These are phyloP conservation scores for Muscina levida DNA, from an alignment of 2,888 invertebrate species.

Conservation along the genomic window DNA sequence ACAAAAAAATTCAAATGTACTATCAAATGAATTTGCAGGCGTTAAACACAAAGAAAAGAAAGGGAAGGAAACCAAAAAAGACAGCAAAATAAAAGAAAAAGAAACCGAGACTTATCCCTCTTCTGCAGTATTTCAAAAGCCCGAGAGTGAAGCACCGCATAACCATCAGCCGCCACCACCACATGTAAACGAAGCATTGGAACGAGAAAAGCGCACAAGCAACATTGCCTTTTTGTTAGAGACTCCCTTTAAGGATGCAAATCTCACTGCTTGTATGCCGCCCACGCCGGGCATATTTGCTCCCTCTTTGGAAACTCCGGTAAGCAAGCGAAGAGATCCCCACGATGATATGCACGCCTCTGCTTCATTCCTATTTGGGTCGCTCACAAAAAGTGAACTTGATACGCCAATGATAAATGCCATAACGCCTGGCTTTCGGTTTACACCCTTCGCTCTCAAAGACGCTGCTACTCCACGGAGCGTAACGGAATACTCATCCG, in stretches of 20 bases:
- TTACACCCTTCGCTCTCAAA: slow-evolving; percentile 70
- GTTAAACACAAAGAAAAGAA: slow-evolving; percentile 26
- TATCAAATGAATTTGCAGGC: not conserved
- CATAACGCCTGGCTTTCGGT: slow-evolving; percentile 77
- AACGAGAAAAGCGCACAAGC: slow-evolving; percentile 68
- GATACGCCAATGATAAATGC: slow-evolving; percentile 82
- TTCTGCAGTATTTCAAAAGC: not conserved
- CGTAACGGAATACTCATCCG: slow-evolving; percentile 83
- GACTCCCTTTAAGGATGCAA: slow-evolving; percentile 82
- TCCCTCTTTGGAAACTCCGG: slow-evolving; percentile 77
- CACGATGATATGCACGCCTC: slow-evolving; percentile 67
- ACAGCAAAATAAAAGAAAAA: slow-evolving; percentile 1
- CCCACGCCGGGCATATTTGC: slow-evolving; percentile 82
- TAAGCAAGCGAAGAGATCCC: slow-evolving; percentile 66
- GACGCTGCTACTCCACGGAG: slow-evolving; percentile 74
- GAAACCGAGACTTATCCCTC: not conserved
- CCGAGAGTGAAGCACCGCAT: not conserved
- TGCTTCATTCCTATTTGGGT: slow-evolving; percentile 71
- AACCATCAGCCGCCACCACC: slow-evolving; percentile 22
- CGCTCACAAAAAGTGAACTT: slow-evolving; percentile 82
- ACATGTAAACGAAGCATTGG: slow-evolving; percentile 47
- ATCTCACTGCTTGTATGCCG: slow-evolving; percentile 80
- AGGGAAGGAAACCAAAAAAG: not conserved
- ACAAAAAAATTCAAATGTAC: slow-evolving; percentile 61
- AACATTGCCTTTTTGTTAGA: slow-evolving; percentile 80